phyloP scores from a whole-genome alignment of 2,113 vertebrate species.

The Petaurus breviceps region DNA sequence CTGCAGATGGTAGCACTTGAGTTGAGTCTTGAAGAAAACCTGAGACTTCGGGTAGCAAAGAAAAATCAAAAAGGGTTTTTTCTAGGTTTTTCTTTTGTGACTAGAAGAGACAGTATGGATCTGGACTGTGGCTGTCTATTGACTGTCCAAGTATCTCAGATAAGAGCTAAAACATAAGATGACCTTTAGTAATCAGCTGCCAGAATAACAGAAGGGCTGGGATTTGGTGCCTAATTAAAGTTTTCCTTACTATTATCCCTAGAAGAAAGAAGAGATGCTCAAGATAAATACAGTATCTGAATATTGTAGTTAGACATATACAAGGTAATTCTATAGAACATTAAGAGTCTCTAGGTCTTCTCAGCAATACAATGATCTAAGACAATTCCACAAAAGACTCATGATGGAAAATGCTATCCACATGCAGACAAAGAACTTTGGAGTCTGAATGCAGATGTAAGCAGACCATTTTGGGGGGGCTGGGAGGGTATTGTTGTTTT shows the following conservation, averaged over 20 bases:
- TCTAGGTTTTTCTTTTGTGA: not conserved
- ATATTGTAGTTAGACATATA: not conserved
- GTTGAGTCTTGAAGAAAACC: not conserved
- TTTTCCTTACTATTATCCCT: not conserved
- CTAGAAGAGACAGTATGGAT: not conserved
- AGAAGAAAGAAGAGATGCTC: not conserved
- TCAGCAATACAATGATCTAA: too few relatives aligned
- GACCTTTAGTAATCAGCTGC: not conserved
- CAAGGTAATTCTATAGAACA: not conserved
- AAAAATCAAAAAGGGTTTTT: not conserved
- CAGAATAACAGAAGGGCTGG: not conserved
- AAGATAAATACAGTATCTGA: not conserved
- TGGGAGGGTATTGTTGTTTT: too few relatives aligned
- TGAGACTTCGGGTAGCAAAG: not conserved
- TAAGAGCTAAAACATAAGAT: not conserved
- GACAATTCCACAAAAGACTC: too few relatives aligned
- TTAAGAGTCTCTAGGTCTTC: not conserved
- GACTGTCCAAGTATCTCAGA: not conserved
- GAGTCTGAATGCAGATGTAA: too few relatives aligned
- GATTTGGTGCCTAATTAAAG: not conserved
- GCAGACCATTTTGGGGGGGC: too few relatives aligned
- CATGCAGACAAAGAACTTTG: too few relatives aligned
- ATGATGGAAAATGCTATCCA: too few relatives aligned
- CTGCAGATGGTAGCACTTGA: not conserved
- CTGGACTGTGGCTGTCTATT: fast-evolving